Base-by-base conservation (phyloP, 2,888 invertebrate species). In the Acheta domesticus region DNA sequence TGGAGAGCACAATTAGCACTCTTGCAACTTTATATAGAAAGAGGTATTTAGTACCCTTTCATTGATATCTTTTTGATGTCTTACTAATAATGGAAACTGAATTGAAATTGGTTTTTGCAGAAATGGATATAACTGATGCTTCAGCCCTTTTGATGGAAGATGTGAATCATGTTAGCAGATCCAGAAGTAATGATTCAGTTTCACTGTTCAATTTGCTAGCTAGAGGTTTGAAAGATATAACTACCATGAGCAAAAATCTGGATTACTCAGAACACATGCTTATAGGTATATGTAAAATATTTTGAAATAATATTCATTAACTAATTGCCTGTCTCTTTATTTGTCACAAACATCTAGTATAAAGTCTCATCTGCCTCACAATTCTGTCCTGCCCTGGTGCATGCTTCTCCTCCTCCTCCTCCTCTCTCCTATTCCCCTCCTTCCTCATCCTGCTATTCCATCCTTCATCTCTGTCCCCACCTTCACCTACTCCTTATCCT, bases 101-200 rank as follows among this genome's bases (percentile, higher is more conserved):
- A 8, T 36, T 36, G 36, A 36, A 36, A 36, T 36, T 21, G 5
- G 74, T 75, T 75, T 14, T 75, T 14, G 12, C 62, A 74, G 80
- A 50, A 20, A 83, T 85, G 75, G 84, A 87, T 49, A 84, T 88
- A 16, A 84, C 85, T 1, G 85, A 86, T 20, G 86, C 86, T 79
- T 84, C 85, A 12, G 80, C 81, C 23, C 86, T 87, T 80, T 79
- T 89, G 3, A 78, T 87, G 1, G 81, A 83, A 19, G 86, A 87
- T 77, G 80, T 87, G 49, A 80, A 62, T 74, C 82, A 80, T 62
- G 76, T 81, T 74, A 77, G 74, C 50, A 16, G 48, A 12, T 62
- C 48, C n/a, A 80, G 75, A 49, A 75, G 80, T 77, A 74, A 81
- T 79, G 83, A 83, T 62, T 77, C 82, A 19, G 80, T 81, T 79